Conservation (phyloP, 2,113 vertebrate genomes). For the Aleadryas rufinucha region DNA sequence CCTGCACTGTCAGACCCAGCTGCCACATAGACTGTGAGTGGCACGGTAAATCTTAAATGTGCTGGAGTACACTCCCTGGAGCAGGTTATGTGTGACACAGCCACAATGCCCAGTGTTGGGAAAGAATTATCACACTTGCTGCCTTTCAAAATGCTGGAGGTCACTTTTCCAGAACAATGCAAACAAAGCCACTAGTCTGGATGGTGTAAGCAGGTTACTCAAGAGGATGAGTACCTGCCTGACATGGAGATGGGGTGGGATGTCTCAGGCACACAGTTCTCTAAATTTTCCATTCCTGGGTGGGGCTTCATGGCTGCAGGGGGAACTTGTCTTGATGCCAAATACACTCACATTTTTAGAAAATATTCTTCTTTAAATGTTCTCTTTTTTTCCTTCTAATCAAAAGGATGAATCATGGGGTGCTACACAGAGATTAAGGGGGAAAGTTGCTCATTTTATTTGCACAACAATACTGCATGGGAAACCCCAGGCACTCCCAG, state of each 20-base stretch:
- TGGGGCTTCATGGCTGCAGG: background rate
- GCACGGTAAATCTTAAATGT: background rate
- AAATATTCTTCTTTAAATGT: background rate
- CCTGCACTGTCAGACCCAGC: background rate
- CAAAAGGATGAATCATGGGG: background rate
- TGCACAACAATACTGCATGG: background rate
- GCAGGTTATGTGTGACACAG: background rate
- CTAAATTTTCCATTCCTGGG: background rate
- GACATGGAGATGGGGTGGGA: background rate
- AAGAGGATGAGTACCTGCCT: background rate
- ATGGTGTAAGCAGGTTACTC: background rate
- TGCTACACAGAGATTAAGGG: background rate
- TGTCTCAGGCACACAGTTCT: background rate
- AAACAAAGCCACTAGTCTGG: background rate
- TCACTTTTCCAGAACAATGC: background rate
- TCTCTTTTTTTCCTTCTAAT: background rate
- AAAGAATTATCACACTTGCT: background rate
- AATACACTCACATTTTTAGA: background rate
- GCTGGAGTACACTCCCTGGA: background rate
- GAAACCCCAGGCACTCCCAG: background rate
- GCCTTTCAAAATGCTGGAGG: background rate
- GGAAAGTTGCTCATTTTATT: background rate
- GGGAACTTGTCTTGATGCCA: background rate
- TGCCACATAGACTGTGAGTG: background rate
- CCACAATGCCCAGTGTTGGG: rapidly evolving